Base-by-base conservation (phyloP, 2,888 invertebrate genomes). In the Boloria euphrosyne region DNA sequence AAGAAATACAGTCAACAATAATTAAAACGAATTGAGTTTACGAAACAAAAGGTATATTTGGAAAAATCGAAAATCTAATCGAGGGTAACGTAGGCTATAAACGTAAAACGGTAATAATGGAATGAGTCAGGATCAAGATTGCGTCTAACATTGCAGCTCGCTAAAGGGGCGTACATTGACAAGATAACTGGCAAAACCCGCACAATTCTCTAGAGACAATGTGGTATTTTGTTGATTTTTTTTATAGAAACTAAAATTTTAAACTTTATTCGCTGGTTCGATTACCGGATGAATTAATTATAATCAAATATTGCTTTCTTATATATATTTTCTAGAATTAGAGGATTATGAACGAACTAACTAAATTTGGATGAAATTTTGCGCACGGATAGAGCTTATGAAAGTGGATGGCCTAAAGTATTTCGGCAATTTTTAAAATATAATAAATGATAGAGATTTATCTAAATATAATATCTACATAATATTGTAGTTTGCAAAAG, bases 141-240 rank as follows among this genome's bases (percentile, higher is more conserved):
- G 65, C 60, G 59, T 71, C 31, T 70, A 62, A 63, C 70, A 73
- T 69, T 69, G 71, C 72, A 71, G 68, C 70, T 70, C 62, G 66
- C 71, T 70, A 70, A 62, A 71, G 69, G 67, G 66, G 67, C 68
- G 69, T 38, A 38, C 10, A 38, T 38, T 62, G 74, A 73, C 68
- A 65, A 72, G 72, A 74, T 71, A 75, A 73, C 75, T 70, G 70
- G 78, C 81, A 79, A 80, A 82, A 73, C 78, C 78, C 74, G 77
- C 80, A 77, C 27, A 47, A 27, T 59, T 17, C 47, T 49, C 4
- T 13, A 13, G 59, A 31, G 44, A 57, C 55, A 57, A 57, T 44
- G n/a, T n/a, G 18, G 22, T 44, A 22, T 44, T 22, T 22, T 44
- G 18, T 44, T 44, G 44, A 4, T 44, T 44, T 57, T 38, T 57